Evolutionary conservation across 2,113 vertebrate species (phyloP).

Genomic region (Zosterops borbonicus): DNA sequence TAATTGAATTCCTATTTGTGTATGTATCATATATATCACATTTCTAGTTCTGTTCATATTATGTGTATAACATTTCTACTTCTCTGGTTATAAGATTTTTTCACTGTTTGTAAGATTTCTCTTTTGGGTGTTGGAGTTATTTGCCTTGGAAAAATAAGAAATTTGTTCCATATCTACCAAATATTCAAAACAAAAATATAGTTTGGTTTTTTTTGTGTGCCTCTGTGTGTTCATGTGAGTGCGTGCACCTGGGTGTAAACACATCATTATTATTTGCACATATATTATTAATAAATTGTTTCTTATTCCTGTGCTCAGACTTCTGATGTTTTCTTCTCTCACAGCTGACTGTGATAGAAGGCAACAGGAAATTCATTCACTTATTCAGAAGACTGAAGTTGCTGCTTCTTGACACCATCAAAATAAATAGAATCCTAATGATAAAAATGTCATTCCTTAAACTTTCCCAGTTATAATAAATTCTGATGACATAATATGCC

Average conservation of each 20-base stretch:
- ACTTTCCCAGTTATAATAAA: neutral
- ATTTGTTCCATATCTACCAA: neutral
- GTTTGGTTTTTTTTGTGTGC: fast-evolving
- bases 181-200: neutral
- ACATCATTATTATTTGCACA: neutral
- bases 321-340: neutral
- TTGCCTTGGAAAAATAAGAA: neutral
- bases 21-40: neutral
- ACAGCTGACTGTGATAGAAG: neutral
- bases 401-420: neutral
- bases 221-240: neutral
- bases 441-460: neutral
- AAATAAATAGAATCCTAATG: neutral
- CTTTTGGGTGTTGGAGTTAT: neutral
- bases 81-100: neutral
- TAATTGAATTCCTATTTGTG: neutral
- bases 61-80: neutral
- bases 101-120: neutral
- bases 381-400: neutral
- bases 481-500: neutral
- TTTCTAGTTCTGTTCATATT: neutral
- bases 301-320: neutral
- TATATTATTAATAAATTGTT: neutral
- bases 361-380: neutral
- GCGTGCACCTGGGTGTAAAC: neutral